A percentile compares a stretch with the other conserved stretches of the same genome.
Conservation (phyloP, 2,113 vertebrate species). For the Hylia prasina region DNA sequence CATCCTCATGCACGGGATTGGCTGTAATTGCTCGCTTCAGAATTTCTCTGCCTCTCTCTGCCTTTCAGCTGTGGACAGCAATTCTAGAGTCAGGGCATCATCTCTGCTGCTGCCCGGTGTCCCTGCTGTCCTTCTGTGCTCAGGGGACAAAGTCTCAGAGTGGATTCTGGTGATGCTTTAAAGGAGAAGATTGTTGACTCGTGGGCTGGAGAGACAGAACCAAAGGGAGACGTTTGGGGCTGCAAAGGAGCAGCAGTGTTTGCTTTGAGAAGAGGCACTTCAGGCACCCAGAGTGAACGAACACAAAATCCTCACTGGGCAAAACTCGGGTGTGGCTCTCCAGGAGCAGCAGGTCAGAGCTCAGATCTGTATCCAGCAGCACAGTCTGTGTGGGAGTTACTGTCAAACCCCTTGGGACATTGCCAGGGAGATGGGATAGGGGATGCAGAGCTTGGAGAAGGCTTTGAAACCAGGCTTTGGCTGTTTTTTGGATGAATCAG, state of each 20-base stretch:
- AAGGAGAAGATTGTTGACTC: neutral
- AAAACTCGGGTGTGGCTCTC: neutral
- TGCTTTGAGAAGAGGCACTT: neutral
- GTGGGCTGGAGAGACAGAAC: rapidly evolving
- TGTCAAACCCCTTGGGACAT: neutral
- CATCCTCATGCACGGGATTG: neutral
- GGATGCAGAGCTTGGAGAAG: neutral
- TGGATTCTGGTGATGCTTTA: neutral
- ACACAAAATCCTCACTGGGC: neutral
- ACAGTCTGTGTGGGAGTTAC: neutral
- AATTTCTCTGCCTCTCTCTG: neutral
- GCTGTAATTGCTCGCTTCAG: neutral
- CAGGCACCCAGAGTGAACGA: neutral
- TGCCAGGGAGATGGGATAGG: neutral
- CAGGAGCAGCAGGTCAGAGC: neutral
- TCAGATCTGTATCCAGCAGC: neutral
- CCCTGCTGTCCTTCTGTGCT: rapidly evolving
- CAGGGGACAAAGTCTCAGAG: neutral
- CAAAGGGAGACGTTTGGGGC: neutral
- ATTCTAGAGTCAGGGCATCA: neutral
- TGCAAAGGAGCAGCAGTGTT: neutral
- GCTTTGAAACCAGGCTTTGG: neutral
- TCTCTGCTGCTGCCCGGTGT: neutral
- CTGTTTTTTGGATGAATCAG: rapidly evolving
- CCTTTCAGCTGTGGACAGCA: neutral